Evolutionary conservation across 2,797 vertebrate genomes (phyloP), one percentile per base, ranked within the genome.

Genomic region (Crax fasciolata): DNA sequence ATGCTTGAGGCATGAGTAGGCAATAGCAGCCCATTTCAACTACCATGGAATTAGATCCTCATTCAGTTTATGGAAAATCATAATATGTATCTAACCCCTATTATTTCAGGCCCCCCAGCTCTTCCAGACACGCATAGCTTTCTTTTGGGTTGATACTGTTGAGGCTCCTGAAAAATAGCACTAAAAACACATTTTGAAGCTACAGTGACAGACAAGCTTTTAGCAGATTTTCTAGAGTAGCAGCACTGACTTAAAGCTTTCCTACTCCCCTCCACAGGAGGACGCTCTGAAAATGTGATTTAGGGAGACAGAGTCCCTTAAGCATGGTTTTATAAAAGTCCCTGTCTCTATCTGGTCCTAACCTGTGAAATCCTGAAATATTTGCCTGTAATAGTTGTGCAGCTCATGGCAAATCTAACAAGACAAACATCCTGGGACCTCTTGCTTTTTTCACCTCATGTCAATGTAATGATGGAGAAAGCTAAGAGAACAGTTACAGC

Each of bases 391-490:
- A 65, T 13, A 73, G 20, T 55, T 66, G 13, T 63, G 73, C 23
- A 68, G 35, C 79, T 73, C 48, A 35, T 5, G 61, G 30, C 11
- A 90, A 84, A 94, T 91, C 10, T 28, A 59, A 43, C 39, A 62
- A 65, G 15, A n/a, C 38, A 84, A 35, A 83, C 15, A 32, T 81
- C 54, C 35, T 65, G 32, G 15, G 19, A 84, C 30, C 21, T 74
- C 32, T 74, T 89, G 48, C 30, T 74, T 65, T 92, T 87, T 80
- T 78, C 39, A 70, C 24, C 24, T 91, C n/a, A 17, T 75, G 25
- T 54, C n/a, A 73, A 19, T 44, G 39, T 59, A 89, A 89, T 41
- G 83, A 82, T 66, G 30, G 61, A 75, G 93, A 87, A 84, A 74
- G 7, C 27, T 63, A 74, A 81, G 41, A 75, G 27, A 81, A 46